A percentile compares a stretch with the other conserved stretches of the same genome.
Conservation (phyloP, 1,140 invertebrate species). For the Araneus ventricosus region DNA sequence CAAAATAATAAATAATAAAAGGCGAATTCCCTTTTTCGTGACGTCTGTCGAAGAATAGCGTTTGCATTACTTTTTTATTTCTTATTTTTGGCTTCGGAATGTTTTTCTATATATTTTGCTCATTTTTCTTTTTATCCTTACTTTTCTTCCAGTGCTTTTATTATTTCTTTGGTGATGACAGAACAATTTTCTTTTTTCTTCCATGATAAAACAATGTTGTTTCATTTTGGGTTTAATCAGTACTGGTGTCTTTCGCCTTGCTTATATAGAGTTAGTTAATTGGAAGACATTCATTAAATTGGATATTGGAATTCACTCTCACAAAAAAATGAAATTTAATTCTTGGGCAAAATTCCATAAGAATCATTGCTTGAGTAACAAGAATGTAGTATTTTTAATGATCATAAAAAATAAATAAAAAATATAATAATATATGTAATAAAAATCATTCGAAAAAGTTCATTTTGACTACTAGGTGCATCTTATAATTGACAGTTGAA, state of each 20-base stretch:
- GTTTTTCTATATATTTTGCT: not conserved
- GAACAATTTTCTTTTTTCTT: not conserved
- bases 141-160: not conserved
- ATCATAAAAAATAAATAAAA: too few relatives aligned
- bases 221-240: not conserved
- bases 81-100: too few relatives aligned
- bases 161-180: not conserved
- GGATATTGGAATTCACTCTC: slow-evolving; percentile 30
- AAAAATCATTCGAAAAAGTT: too few relatives aligned
- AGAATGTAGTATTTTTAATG: not conserved
- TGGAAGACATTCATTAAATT: slow-evolving; percentile 51
- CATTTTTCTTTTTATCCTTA: not conserved
- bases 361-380: too few relatives aligned
- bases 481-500: too few relatives aligned
- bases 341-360: not conserved
- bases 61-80: not conserved
- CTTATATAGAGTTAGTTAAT: slow-evolving; percentile 63
- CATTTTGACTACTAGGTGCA: too few relatives aligned
- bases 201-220: not conserved
- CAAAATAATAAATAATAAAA: not conserved
- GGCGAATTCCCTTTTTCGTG: not conserved
- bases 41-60: not conserved
- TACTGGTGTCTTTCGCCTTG: not conserved
- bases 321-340: not conserved
- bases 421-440: too few relatives aligned